phyloP scores from a whole-genome alignment of 2,888 invertebrate species.

The Quadroppia sp. region DNA sequence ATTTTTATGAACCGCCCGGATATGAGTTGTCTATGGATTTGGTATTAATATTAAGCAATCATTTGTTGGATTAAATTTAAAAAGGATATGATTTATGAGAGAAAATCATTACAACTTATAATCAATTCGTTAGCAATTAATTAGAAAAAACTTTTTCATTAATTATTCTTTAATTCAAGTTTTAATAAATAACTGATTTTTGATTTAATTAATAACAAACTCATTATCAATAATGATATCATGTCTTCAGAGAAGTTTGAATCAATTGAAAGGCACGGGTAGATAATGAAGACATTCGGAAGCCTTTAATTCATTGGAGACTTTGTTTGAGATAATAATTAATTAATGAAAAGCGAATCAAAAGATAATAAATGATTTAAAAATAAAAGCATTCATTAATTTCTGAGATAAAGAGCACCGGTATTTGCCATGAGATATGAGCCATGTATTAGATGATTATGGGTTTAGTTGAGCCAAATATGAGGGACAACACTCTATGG shows the following conservation, averaged over 20 bases:
- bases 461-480: neutral
- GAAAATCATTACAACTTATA: neutral
- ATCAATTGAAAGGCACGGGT: neutral
- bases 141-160: too few species aligned
- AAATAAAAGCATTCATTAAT: slow-evolving; percentile 13
- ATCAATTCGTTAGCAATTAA: too few species aligned
- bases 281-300: neutral
- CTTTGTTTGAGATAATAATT: neutral
- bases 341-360: neutral
- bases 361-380: neutral
- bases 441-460: slow-evolving; percentile 9
- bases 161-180: too few species aligned
- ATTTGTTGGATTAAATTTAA: slow-evolving; percentile 13
- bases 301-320: neutral
- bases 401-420: neutral
- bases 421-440: neutral
- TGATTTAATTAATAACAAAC: neutral
- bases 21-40: slow-evolving; percentile 18
- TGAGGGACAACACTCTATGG: neutral
- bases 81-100: slow-evolving; percentile 1
- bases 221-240: neutral
- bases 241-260: neutral
- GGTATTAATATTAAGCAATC: neutral
- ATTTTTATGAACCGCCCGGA: neutral
- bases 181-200: too few species aligned